phyloP scores from a whole-genome alignment of 2,797 vertebrate genomes.

The Gallinago stenura region DNA sequence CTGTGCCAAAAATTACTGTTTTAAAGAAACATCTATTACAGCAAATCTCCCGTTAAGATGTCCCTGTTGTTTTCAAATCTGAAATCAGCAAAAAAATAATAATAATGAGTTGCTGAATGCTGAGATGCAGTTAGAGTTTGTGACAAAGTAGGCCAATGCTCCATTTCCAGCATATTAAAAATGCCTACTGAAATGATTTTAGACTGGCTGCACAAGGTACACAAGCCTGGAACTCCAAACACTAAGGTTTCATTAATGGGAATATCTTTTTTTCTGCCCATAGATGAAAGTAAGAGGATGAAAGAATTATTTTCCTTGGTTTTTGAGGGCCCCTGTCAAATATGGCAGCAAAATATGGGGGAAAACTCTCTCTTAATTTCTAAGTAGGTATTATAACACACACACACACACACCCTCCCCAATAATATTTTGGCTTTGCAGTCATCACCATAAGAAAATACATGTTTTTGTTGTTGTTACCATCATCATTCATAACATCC shows the following conservation, averaged over 20 bases:
- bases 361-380: background rate
- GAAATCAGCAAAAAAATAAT: background rate
- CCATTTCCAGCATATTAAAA: background rate
- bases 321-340: background rate
- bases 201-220: background rate
- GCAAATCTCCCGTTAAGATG: background rate
- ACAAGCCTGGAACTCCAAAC: background rate
- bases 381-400: background rate
- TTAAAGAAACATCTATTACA: background rate
- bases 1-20: background rate
- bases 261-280: background rate
- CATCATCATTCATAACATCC: background rate
- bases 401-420: accelerated
- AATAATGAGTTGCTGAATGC: background rate
- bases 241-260: background rate
- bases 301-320: background rate
- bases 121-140: background rate
- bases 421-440: background rate
- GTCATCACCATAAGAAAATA: background rate
- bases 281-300: background rate
- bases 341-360: background rate
- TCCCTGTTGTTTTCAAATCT: background rate
- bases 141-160: background rate
- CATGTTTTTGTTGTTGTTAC: background rate
- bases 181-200: background rate